Percentiles rank a stretch among this genome's conserved stretches.
Evolutionary conservation across 2,113 vertebrate genomes (phyloP).

Genomic region (Semnornis frantzii): DNA sequence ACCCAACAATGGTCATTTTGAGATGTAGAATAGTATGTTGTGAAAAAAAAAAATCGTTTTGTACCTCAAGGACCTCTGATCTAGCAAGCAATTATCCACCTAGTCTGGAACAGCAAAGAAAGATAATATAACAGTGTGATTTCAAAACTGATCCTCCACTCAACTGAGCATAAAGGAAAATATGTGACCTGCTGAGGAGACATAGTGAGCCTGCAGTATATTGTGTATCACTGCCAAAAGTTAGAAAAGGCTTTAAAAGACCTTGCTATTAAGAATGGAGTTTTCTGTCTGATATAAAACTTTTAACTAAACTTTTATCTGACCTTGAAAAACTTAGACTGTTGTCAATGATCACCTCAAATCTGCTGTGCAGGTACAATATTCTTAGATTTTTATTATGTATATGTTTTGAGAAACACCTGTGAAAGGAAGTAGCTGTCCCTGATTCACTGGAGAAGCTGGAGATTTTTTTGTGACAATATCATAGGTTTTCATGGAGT

Average conservation of each 20-base stretch:
- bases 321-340: constrained; percentile 45
- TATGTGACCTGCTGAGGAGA: constrained; percentile 59
- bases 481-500: not conserved
- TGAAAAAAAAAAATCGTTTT: not conserved
- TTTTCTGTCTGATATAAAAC: constrained; percentile 32
- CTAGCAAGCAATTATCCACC: constrained; percentile 51
- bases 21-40: not conserved
- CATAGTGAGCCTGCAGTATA: constrained; percentile 27
- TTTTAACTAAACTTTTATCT: constrained; percentile 11
- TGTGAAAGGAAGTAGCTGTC: not conserved
- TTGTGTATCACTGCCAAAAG: constrained; percentile 57
- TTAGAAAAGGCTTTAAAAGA: constrained; percentile 50
- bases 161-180: constrained; percentile 69
- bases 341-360: not conserved
- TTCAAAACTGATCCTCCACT: constrained; percentile 70
- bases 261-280: not conserved
- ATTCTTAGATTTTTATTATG: not conserved
- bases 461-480: not conserved
- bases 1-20: not conserved
- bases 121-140: constrained; percentile 62
- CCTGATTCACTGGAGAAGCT: not conserved
- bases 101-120: constrained; percentile 43
- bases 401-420: not conserved
- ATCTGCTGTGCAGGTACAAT: not conserved
- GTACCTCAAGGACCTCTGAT: constrained; percentile 35